Conservation (phyloP, 2,888 invertebrate genomes). For the Nephrocerus scutellatus region DNA sequence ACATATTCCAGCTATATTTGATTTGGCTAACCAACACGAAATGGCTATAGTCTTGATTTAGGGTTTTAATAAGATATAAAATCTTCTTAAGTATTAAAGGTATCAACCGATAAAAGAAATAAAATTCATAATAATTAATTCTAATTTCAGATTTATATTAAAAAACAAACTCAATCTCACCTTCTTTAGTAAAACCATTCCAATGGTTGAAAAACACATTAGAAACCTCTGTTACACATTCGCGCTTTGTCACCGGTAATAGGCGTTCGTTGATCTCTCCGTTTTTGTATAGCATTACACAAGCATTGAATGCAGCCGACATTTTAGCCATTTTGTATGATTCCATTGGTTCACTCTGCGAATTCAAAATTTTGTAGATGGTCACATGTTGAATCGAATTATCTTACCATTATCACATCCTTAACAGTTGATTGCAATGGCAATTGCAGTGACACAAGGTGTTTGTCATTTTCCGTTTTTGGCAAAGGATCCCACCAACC, state of each 20-base stretch:
- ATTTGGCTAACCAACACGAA: no score
- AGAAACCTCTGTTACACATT: slow-evolving; percentile 32
- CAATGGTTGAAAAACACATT: slow-evolving; percentile 61
- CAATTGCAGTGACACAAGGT: slow-evolving; percentile 53
- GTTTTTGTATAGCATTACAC: slow-evolving; percentile 59
- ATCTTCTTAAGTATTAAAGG: no score
- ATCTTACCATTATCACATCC: slow-evolving; percentile 59
- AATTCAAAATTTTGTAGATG: slow-evolving; percentile 3
- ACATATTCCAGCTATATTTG: no score
- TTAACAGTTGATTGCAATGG: slow-evolving; percentile 74
- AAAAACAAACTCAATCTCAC: no score
- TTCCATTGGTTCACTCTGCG: slow-evolving; percentile 55
- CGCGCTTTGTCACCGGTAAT: slow-evolving; percentile 52
- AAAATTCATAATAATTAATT: no score
- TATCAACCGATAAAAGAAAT: neutral
- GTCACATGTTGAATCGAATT: no score
- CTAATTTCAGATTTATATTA: no score
- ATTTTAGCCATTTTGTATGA: slow-evolving; percentile 65
- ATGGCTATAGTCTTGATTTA: no score
- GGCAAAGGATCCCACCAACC: slow-evolving; percentile 41
- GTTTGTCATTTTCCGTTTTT: neutral
- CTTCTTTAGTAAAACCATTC: slow-evolving; percentile 37
- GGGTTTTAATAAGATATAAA: no score
- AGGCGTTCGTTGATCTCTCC: slow-evolving; percentile 69
- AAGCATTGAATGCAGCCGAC: slow-evolving; percentile 72